Conservation (phyloP, 1,140 invertebrate genomes). For the Bombus consobrinus region DNA sequence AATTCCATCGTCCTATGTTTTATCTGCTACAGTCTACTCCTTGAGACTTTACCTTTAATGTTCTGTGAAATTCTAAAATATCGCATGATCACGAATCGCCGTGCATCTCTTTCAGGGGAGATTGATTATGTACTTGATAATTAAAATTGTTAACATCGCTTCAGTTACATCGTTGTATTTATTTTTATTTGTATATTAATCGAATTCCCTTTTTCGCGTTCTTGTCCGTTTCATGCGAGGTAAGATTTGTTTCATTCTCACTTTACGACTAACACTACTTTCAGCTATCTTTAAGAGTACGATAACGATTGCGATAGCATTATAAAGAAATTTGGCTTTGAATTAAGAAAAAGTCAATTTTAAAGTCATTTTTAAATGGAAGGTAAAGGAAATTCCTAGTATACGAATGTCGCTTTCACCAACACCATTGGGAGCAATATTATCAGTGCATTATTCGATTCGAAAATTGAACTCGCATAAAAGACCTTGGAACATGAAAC, state of each 20-base stretch:
- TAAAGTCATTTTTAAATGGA: constrained; percentile 29
- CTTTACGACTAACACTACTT: neutral
- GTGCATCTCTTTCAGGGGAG: neutral
- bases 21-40: neutral
- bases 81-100: neutral
- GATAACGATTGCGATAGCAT: neutral
- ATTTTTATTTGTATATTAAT: neutral
- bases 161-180: neutral
- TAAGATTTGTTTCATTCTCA: neutral
- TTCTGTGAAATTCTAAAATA: neutral
- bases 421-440: neutral
- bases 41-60: neutral
- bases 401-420: neutral
- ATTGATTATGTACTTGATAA: neutral
- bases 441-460: constrained; percentile 12
- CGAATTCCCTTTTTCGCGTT: neutral
- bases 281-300: neutral
- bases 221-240: neutral
- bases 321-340: neutral
- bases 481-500: constrained; percentile 65
- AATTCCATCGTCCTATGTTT: neutral
- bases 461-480: constrained; percentile 44
- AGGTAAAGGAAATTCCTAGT: neutral
- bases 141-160: neutral
- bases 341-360: neutral